Conservation (phyloP, 2,888 invertebrate genomes). For the Salticus scenicus region DNA sequence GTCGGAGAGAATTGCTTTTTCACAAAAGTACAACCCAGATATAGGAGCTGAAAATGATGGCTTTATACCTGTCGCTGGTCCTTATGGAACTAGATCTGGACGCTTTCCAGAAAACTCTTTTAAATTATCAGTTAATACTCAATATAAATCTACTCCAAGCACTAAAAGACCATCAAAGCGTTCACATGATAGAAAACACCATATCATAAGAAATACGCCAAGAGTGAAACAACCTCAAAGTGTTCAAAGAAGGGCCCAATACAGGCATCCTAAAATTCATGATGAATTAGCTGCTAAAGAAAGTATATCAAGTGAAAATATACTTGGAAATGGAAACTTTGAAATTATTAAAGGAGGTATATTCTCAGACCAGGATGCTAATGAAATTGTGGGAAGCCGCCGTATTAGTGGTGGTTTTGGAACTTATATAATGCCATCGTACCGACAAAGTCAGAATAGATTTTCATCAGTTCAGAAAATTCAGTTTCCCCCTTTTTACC, state of each 20-base stretch:
- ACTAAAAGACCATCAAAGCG: neutral
- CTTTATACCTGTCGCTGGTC: slow-evolving; percentile 41
- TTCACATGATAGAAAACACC: neutral
- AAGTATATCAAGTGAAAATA: slow-evolving; percentile 26
- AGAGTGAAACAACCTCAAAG: neutral
- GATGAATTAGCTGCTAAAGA: slow-evolving; percentile 46
- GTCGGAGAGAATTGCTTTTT: neutral
- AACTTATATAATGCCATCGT: neutral
- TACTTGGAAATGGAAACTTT: slow-evolving; percentile 54
- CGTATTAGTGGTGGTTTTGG: slow-evolving; percentile 31
- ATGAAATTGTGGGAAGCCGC: slow-evolving; percentile 40
- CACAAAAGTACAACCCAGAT: slow-evolving; percentile 23
- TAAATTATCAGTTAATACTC: neutral
- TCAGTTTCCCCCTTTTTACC: slow-evolving; percentile 48
- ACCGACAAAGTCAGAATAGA: slow-evolving; percentile 6
- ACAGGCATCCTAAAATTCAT: neutral
- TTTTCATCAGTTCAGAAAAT: slow-evolving; percentile 17
- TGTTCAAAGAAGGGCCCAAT: slow-evolving; percentile 21
- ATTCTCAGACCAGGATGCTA: slow-evolving; percentile 47
- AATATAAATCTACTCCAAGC: neutral
- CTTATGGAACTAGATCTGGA: slow-evolving; percentile 1
- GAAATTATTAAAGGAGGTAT: slow-evolving; percentile 58
- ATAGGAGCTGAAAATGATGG: slow-evolving; percentile 9
- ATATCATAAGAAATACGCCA: neutral
- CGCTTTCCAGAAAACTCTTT: neutral